Evolutionary conservation across 2,888 invertebrate species (phyloP).

Genomic region (Blera fallax): DNA sequence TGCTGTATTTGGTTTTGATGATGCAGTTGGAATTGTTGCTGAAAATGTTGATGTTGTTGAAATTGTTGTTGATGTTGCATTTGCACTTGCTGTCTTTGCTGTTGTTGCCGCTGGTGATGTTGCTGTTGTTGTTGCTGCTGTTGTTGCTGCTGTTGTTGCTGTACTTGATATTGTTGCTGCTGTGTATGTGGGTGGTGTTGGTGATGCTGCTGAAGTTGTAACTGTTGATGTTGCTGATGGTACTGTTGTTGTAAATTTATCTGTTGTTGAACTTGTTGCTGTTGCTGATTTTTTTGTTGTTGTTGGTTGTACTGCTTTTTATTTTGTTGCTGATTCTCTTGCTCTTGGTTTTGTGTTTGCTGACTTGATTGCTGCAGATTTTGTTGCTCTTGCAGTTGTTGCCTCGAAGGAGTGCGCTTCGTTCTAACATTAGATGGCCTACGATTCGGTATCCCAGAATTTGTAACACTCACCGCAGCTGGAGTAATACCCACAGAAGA

Average conservation of each 20-base stretch:
- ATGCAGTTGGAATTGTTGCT: conserved; percentile 48
- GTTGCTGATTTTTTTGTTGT: conserved; percentile 4
- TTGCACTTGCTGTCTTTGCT: conserved; percentile 31
- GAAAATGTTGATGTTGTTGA: conserved; percentile 60
- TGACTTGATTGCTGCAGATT: conserved; percentile 6
- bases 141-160: conserved; percentile 30
- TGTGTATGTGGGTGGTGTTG: not conserved
- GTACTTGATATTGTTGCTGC: conserved; percentile 16
- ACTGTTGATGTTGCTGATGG: not conserved
- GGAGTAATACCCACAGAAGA: not conserved
- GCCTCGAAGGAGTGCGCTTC: conserved; percentile 40
- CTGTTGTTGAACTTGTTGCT: conserved; percentile 14
- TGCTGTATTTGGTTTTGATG: conserved; percentile 25
- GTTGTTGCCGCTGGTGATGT: conserved; percentile 68
- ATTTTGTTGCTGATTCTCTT: not conserved
- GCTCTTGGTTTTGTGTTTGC: conserved; percentile 8
- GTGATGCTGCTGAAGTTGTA: conserved; percentile 3
- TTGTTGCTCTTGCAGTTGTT: conserved; percentile 48
- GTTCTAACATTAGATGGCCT: conserved; percentile 44
- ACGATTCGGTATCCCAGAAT: conserved; percentile 33
- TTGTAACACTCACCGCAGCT: not conserved
- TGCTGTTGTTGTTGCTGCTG: conserved; percentile 76
- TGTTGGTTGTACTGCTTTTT: conserved; percentile 11
- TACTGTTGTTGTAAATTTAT: conserved; percentile 3
- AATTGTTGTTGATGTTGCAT: conserved; percentile 28